phyloP scores from a whole-genome alignment of 2,797 vertebrate species.

The Heteromormyrus szaboi region DNA sequence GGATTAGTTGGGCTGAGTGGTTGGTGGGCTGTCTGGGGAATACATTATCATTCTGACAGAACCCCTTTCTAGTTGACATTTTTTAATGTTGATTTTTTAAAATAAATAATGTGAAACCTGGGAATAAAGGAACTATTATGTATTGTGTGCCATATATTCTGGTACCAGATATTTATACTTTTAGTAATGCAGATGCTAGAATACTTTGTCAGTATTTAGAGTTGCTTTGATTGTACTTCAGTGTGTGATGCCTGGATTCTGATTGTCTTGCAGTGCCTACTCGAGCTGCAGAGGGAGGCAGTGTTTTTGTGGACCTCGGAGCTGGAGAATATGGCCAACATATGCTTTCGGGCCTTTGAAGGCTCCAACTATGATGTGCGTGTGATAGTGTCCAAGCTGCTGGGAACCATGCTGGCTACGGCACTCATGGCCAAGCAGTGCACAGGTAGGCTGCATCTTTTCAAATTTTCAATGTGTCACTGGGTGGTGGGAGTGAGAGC shows the following conservation, averaged over 20 bases:
- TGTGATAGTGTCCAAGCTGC: slow-evolving; percentile 71
- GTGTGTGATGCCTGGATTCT: slow-evolving; percentile 4
- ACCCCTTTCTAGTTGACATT: background rate
- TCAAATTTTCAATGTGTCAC: background rate
- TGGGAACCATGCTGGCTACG: slow-evolving; percentile 76
- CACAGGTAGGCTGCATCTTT: slow-evolving; percentile 52
- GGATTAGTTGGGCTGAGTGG: background rate
- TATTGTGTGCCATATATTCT: background rate
- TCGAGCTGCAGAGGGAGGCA: slow-evolving; percentile 87
- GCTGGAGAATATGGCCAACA: slow-evolving; percentile 77
- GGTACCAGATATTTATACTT: background rate
- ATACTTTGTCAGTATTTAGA: background rate
- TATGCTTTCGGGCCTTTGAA: slow-evolving; percentile 89
- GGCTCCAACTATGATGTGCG: slow-evolving; percentile 80
- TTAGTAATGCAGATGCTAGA: background rate
- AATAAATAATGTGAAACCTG: background rate
- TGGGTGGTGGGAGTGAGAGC: background rate
- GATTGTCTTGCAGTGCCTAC: slow-evolving; percentile 67
- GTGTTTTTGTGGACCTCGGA: slow-evolving; percentile 83
- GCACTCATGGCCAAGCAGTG: slow-evolving; percentile 63
- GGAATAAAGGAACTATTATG: background rate
- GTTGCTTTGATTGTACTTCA: background rate
- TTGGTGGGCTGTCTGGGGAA: background rate
- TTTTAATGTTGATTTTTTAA: background rate
- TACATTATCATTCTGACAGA: background rate